Evolutionary conservation across 2,888 invertebrate species (phyloP), one percentile per base, ranked within the genome.

Genomic region (Itoplectis maculator): DNA sequence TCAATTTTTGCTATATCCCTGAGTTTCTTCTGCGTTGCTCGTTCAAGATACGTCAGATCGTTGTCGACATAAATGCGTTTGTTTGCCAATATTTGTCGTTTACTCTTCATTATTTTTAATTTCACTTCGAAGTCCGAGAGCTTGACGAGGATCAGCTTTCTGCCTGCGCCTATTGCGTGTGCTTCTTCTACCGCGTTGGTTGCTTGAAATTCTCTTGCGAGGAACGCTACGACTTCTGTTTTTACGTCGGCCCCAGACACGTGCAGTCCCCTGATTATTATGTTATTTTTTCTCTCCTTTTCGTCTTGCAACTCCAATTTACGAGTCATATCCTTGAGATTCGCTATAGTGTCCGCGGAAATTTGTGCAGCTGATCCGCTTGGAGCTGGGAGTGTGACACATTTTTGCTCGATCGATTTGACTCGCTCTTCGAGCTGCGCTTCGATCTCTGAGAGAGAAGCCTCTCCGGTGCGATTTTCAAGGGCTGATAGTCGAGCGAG

Each of bases 211-310:
- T 45, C 35, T 29, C 15, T 49, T n/a, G 45, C 13, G 15, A 47
- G 47, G 11, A 66, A 66, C 1, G 23, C 18, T 13, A 4, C 66
- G 4, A 45, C 35, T 66, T 66, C 47, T 9, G 11, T 15, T 29
- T 66, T 66, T 11, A 66, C 4, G 49, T 66, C 35, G n/a, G 13
- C n/a, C 18, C 49, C 66, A n/a, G 23, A 0, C n/a, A 18, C 1
- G n/a, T 49, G 66, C 7, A 66, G 23, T 4, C 66, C 66, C 11
- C 35, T 66, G 45, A 66, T 8, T n/a, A 66, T 20, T 11, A 65
- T 40, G 23, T 40, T 65, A 18, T 45, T 65, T 65, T 45, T 37
- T 13, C n/a, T n/a, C n/a, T n/a, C n/a, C n/a, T n/a, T n/a, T n/a
- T n/a, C n/a, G n/a, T n/a, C n/a, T n/a, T n/a, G n/a, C n/a, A n/a